These are phyloP conservation scores for Shinisaurus crocodilurus DNA, from an alignment of 2,113 vertebrate genomes.

Conservation along the genomic window DNA sequence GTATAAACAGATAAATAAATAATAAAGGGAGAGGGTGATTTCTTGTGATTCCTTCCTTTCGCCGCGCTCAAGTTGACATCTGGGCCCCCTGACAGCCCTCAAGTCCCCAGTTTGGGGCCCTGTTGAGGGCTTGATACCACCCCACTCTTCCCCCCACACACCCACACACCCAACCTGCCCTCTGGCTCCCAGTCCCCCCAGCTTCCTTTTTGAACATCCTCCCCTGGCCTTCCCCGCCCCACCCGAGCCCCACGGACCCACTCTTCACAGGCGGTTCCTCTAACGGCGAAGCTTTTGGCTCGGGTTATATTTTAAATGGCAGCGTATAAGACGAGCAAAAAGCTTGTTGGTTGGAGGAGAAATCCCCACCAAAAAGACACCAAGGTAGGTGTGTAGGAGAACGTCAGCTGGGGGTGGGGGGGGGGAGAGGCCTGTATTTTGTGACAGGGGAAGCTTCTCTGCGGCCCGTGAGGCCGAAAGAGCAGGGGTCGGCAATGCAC, in stretches of 20 bases:
- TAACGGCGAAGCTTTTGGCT: slow-evolving; percentile 89
- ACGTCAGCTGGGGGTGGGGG: no score
- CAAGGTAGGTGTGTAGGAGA: slow-evolving; percentile 16
- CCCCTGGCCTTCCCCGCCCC: no score
- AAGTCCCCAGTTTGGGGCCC: not conserved
- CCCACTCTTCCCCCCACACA: no score
- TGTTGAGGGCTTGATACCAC: no score
- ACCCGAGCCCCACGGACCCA: not conserved
- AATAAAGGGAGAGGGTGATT: no score
- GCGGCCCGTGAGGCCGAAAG: not conserved
- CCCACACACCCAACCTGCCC: not conserved
- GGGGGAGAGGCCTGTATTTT: no score
- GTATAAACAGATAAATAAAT: no score
- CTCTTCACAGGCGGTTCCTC: slow-evolving; percentile 67
- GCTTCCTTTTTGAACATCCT: not conserved
- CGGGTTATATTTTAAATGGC: slow-evolving; percentile 83
- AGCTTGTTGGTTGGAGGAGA: slow-evolving; percentile 87
- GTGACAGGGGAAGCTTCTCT: not conserved
- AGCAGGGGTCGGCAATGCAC: no score
- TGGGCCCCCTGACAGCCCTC: not conserved
- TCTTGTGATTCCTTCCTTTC: not conserved
- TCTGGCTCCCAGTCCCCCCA: slow-evolving; percentile 40
- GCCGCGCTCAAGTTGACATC: not conserved
- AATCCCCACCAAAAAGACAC: slow-evolving; percentile 1
- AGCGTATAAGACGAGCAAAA: slow-evolving; percentile 93